Base-by-base conservation (phyloP, 2,113 vertebrate genomes). In the Pithys albifrons region DNA sequence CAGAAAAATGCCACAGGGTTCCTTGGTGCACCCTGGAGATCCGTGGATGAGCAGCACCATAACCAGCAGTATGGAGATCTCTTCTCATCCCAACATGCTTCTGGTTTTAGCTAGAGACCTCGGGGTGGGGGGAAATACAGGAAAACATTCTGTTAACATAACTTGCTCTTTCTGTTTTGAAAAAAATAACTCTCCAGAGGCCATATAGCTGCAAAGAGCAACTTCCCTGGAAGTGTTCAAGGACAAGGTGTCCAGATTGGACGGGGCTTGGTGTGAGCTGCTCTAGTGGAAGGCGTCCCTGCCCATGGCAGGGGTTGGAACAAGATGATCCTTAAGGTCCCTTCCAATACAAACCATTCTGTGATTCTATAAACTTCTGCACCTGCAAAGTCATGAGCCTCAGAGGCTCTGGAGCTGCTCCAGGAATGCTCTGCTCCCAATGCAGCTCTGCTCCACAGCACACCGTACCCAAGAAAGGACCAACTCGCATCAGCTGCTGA, bases 31-130 rank as follows among this genome's bases (percentile, higher is more conserved):
- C 33, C 16, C 39, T 33, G 35, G 23, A 58, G 43, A 65, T n/a
- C 15, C 39, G 1, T 1, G 29, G 25, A 23, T 52, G 54, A 77
- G 54, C 22, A 89, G 59, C 65, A 70, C 28, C 43, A 12, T 3
- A 37, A n/a, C 8, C 46, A 57, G 46, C 9, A 61, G 24, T 1
- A 37, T 4, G 0, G 0, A 19, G 29, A 84, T 28, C 23, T 64
- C 46, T 16, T 39, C 28, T 69, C 65, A 83, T 58, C 55, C 7
- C n/a, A 66, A 0, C 16, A 12, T 59, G 9, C 37, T 55, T 28
- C 54, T 78, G n/a, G 9, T 12, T 66, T 70, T 17, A 19, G 11
- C 39, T 10, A 48, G 6, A 19, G 59, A 79, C 5, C 5, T 73
- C 23, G 9, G 25, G 7, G 41, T 9, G 25, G 7, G 29, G 14